phyloP scores from a whole-genome alignment of 2,888 invertebrate species.

The Ceriagrion tenellum region DNA sequence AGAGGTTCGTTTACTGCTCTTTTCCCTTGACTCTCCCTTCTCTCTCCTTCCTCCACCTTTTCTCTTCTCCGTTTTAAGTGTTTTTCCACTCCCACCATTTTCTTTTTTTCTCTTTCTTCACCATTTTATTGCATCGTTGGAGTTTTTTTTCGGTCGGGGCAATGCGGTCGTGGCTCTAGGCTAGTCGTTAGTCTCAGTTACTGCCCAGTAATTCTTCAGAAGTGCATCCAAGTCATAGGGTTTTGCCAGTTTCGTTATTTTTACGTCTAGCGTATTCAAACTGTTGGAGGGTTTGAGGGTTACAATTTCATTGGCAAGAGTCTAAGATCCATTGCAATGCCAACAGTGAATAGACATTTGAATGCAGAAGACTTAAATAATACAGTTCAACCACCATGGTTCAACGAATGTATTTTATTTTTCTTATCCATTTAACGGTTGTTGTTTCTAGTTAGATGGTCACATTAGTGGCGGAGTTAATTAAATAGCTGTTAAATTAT shows the following conservation, averaged over 20 bases:
- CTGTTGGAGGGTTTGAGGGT: not conserved
- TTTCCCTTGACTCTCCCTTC: no score
- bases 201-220: not conserved
- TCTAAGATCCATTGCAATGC: no score
- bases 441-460: no score
- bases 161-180: not conserved
- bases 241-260: not conserved
- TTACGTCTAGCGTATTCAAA: not conserved
- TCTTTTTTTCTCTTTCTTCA: not conserved
- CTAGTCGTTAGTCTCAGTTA: not conserved
- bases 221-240: not conserved
- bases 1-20: not conserved
- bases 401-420: no score
- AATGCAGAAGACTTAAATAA: no score
- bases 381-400: no score
- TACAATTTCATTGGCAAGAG: no score
- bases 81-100: not conserved
- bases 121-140: constrained; percentile 9
- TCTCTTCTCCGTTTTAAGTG: not conserved
- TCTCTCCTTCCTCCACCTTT: not conserved
- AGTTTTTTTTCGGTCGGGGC: not conserved
- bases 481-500: no score
- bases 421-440: no score
- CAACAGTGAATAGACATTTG: no score
- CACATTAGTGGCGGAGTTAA: no score